phyloP scores from a whole-genome alignment of 2,113 vertebrate genomes.

The Panthera uncia region DNA sequence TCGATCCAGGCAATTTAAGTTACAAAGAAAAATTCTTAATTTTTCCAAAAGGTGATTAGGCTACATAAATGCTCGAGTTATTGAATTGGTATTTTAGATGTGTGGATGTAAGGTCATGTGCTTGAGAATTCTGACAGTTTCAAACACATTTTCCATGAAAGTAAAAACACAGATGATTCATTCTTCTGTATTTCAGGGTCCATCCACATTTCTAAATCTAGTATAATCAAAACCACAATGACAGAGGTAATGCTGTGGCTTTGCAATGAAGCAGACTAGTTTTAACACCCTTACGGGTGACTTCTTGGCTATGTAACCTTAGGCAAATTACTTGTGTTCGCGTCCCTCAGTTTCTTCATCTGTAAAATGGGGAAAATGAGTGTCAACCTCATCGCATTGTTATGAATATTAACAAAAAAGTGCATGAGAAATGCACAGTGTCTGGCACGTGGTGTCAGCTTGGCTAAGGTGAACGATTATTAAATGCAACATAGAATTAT shows the following conservation, averaged over 20 bases:
- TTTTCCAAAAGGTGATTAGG: slow-evolving; percentile 48
- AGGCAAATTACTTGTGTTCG: neutral
- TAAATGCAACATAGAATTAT: neutral
- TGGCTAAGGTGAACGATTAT: neutral
- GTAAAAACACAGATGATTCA: neutral
- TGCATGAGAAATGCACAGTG: neutral
- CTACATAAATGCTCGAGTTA: slow-evolving; percentile 28
- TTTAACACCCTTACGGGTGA: accelerated
- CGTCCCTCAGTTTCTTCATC: neutral
- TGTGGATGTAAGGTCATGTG: neutral
- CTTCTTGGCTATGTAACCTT: neutral
- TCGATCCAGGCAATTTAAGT: slow-evolving; percentile 59
- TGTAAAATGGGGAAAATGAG: neutral
- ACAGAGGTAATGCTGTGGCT: neutral
- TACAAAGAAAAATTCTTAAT: slow-evolving; percentile 3
- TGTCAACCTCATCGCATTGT: neutral
- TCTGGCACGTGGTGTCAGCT: neutral
- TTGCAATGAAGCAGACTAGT: neutral
- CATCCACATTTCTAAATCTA: neutral
- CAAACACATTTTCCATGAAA: neutral
- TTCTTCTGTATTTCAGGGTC: neutral
- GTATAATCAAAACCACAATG: neutral
- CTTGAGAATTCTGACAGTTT: slow-evolving; percentile 8
- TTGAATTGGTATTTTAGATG: slow-evolving; percentile 45
- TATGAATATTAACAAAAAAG: neutral